These are phyloP conservation scores for Phenacoccus solenopsis DNA, from an alignment of 1,140 invertebrate genomes.

Conservation along the genomic window DNA sequence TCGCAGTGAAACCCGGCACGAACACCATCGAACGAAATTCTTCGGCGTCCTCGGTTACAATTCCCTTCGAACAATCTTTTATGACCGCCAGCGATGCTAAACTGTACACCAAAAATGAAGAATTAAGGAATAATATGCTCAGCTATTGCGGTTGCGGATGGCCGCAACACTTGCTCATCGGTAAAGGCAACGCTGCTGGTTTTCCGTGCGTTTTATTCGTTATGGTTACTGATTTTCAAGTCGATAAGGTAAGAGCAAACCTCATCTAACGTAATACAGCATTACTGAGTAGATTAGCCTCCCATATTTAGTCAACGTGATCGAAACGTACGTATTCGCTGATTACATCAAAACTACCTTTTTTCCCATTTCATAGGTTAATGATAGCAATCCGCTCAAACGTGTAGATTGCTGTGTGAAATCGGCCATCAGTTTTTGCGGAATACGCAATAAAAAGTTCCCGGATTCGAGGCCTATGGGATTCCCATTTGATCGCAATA, in stretches of 20 bases:
- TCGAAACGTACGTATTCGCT: not conserved
- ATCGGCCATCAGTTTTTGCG: slow-evolving; percentile 59
- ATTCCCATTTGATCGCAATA: slow-evolving; percentile 54
- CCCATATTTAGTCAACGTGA: not conserved
- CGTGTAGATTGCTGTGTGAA: slow-evolving; percentile 33
- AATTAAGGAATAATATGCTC: slow-evolving; percentile 27
- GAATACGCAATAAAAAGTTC: slow-evolving; percentile 54
- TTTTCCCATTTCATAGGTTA: not conserved
- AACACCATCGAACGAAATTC: slow-evolving; percentile 42
- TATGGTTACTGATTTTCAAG: slow-evolving; percentile 63
- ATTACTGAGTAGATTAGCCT: not conserved
- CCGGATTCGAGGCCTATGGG: slow-evolving; percentile 61
- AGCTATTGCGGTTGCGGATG: slow-evolving; percentile 78
- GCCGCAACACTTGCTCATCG: slow-evolving; percentile 70
- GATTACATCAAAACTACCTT: not conserved
- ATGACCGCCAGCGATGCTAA: slow-evolving; percentile 32
- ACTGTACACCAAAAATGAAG: not conserved
- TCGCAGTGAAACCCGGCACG: slow-evolving; percentile 38
- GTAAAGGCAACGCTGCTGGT: slow-evolving; percentile 54
- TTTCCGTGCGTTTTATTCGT: slow-evolving; percentile 57
- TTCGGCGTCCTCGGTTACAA: slow-evolving; percentile 43
- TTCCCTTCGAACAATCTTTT: slow-evolving; percentile 48
- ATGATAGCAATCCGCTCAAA: not conserved
- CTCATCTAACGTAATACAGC: not conserved
- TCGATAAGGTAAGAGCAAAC: slow-evolving; percentile 42